Evolutionary conservation across 2,113 vertebrate species (phyloP).

Genomic region (Platysternon megacephalum): DNA sequence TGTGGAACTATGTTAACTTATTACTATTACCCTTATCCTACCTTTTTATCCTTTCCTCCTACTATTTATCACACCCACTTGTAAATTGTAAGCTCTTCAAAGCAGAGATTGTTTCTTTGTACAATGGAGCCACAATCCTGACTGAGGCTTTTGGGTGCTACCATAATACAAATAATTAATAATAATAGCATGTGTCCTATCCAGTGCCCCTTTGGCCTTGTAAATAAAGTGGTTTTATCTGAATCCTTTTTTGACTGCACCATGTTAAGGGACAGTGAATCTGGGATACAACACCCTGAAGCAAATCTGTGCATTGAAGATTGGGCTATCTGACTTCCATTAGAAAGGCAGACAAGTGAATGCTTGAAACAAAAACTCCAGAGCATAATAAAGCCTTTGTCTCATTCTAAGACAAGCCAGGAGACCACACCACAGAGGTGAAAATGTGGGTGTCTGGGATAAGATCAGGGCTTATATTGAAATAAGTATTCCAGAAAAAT

Average conservation of each 20-base stretch:
- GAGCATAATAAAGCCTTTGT: background rate
- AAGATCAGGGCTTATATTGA: too few relatives aligned
- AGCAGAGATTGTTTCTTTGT: background rate
- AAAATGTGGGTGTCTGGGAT: too few relatives aligned
- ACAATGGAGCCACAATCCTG: too few relatives aligned
- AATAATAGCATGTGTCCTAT: background rate
- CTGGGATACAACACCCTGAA: background rate
- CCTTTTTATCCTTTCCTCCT: background rate
- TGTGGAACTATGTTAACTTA: background rate
- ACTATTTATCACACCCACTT: background rate
- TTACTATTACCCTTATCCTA: background rate
- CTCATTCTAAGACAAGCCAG: background rate
- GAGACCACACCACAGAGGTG: too few relatives aligned
- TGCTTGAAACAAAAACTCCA: background rate
- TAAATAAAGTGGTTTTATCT: background rate
- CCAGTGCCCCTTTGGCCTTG: background rate
- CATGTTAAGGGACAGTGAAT: background rate
- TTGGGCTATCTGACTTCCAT: background rate
- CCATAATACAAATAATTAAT: background rate
- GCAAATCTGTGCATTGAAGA: background rate
- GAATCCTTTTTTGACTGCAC: background rate
- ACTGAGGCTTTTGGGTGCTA: too few relatives aligned
- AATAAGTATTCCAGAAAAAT: background rate
- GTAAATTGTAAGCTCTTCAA: background rate
- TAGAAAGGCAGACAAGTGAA: background rate